These are phyloP conservation scores for Endomychus coccineus DNA, from an alignment of 2,888 invertebrate species.

Conservation along the genomic window DNA sequence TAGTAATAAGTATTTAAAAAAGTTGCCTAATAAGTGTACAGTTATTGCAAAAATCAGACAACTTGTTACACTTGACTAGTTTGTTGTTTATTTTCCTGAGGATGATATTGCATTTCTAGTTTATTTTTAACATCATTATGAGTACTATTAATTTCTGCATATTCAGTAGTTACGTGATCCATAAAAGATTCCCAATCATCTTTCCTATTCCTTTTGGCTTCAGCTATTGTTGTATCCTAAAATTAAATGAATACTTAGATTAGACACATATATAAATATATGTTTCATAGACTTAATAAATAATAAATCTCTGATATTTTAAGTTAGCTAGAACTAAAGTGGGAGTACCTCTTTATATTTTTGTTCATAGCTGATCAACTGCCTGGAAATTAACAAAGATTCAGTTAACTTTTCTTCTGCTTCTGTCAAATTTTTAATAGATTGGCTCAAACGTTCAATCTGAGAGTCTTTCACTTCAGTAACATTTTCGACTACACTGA, in stretches of 20 bases:
- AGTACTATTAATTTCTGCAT: constrained; percentile 65
- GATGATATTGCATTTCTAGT: no score
- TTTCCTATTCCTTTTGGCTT: constrained; percentile 48
- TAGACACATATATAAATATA: constrained; percentile 6
- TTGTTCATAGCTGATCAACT: constrained; percentile 54
- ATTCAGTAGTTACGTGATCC: constrained; percentile 69
- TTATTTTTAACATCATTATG: constrained; percentile 75
- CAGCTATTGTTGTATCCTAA: constrained; percentile 45
- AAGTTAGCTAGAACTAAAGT: no score
- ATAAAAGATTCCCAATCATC: constrained; percentile 67
- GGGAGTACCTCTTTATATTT: constrained; percentile 52
- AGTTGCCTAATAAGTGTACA: no score
- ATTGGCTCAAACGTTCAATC: constrained; percentile 55
- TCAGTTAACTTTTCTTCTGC: constrained; percentile 59
- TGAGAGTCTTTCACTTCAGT: constrained; percentile 71
- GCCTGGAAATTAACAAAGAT: constrained; percentile 55
- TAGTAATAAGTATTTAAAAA: no score
- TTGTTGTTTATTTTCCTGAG: no score
- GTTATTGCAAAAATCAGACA: no score
- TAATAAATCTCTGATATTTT: no score
- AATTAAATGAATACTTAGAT: constrained; percentile 4
- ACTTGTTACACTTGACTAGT: no score
- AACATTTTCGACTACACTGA: constrained; percentile 66
- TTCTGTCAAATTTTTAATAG: constrained; percentile 54
- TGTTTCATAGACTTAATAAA: no score